Conservation (phyloP, 2,888 invertebrate genomes). For the Eueremaeus valkanovi region DNA sequence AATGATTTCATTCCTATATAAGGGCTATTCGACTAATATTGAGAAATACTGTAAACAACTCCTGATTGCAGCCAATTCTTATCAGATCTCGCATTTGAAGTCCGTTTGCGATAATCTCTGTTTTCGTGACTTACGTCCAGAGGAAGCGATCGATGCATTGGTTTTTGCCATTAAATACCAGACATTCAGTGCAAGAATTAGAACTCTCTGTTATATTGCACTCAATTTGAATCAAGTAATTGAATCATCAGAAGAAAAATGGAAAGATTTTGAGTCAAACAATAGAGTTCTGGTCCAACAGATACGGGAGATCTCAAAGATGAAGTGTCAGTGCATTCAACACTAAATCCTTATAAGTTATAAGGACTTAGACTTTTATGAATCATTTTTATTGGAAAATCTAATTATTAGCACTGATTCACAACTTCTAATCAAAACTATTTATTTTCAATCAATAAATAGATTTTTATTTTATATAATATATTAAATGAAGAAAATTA, state of each 20-base stretch:
- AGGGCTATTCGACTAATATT: not conserved
- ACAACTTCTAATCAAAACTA: too few species aligned
- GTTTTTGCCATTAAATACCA: not conserved
- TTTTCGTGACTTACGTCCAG: not conserved
- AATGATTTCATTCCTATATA: not conserved
- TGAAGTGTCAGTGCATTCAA: not conserved
- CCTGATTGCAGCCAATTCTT: not conserved
- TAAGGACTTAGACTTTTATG: too few species aligned
- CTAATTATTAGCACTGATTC: too few species aligned
- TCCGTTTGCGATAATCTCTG: conserved; percentile 8
- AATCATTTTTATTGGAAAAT: too few species aligned
- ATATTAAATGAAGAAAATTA: too few species aligned
- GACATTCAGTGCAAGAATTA: not conserved
- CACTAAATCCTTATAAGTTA: not conserved
- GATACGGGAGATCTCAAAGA: not conserved
- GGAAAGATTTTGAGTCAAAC: not conserved
- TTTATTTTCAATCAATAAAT: too few species aligned
- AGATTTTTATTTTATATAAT: too few species aligned
- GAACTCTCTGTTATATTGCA: not conserved
- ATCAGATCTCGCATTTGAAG: not conserved
- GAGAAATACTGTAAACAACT: not conserved
- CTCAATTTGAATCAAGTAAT: not conserved
- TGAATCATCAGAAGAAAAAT: not conserved
- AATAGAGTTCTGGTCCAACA: not conserved
- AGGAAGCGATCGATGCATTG: conserved; percentile 15